Evolutionary conservation across 1,140 invertebrate genomes (phyloP).

Genomic region (Drosophila mauritiana): DNA sequence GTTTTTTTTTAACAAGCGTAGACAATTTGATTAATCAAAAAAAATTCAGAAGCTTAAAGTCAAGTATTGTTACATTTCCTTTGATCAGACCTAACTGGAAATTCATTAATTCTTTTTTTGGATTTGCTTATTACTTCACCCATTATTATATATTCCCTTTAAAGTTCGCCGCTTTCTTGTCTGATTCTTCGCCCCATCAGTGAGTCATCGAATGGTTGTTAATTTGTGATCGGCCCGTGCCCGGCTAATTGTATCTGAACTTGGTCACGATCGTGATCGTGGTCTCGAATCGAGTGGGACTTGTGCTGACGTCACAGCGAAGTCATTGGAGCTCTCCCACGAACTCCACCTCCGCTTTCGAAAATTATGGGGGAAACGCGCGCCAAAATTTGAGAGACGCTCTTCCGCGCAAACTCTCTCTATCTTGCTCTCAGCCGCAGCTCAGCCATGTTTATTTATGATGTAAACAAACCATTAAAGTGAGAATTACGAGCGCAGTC

Average conservation of each 20-base stretch:
- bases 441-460: conserved; percentile 84
- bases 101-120: too few relatives aligned
- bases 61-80: too few relatives aligned
- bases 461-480: conserved; percentile 84
- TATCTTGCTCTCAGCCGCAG: conserved; percentile 35
- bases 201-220: conserved; percentile 32
- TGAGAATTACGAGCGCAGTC: conserved; percentile 83
- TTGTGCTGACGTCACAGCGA: conserved; percentile 41
- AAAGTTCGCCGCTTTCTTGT: neutral
- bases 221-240: conserved; percentile 40
- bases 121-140: neutral
- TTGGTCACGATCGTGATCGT: conserved; percentile 47
- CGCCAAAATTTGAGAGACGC: conserved; percentile 59
- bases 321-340: conserved; percentile 8
- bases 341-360: neutral
- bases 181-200: neutral
- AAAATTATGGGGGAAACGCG: conserved; percentile 36
- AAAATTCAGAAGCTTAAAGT: too few relatives aligned
- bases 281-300: conserved; percentile 38
- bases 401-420: conserved; percentile 33
- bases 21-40: too few relatives aligned
- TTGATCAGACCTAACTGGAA: too few relatives aligned
- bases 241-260: conserved; percentile 48
- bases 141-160: neutral
- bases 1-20: too few relatives aligned